Evolutionary conservation across 2,888 invertebrate species (phyloP), one percentile per base, ranked within the genome.

Genomic region (Geotrupes spiniger): DNA sequence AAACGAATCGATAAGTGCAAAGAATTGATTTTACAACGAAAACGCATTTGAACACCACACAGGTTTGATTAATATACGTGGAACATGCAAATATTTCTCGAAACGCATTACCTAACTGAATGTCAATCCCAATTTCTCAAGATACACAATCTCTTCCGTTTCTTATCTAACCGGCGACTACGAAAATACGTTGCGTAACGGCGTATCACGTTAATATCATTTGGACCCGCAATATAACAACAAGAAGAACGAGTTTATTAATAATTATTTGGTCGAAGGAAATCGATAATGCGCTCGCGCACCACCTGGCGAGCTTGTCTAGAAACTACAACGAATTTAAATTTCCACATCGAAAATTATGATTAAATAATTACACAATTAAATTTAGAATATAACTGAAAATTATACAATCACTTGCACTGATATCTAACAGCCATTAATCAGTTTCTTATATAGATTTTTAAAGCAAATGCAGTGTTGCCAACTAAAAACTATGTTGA

Each of bases 261-360:
- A 46, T 46, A 46, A 46, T 46, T 46, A 38, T 46, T 46, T 41
- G 26, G 16, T 36, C 31, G 11, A 29, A 38, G 40, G 39, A 46
- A 51, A 51, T 51, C 51, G 51, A 51, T 51, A 25, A 2, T 15
- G 17, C 21, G 8, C 25, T 9, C 11, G 36, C 12, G 36, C 46
- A 38, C 26, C 46, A 38, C 11, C 42, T 41, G 6, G 10, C 8
- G 15, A 4, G 21, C 6, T 21, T 21, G 3, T 21, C 21, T 21
- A n/a, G n/a, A n/a, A n/a, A n/a, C n/a, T n/a, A n/a, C n/a, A n/a
- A n/a, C n/a, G n/a, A n/a, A n/a, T n/a, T n/a, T n/a, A n/a, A n/a
- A n/a, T n/a, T n/a, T n/a, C n/a, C n/a, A n/a, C n/a, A n/a, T n/a
- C n/a, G n/a, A n/a, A n/a, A n/a, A n/a, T n/a, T n/a, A n/a, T n/a